Evolutionary conservation across 2,888 invertebrate species (phyloP).

Genomic region (Aspidiotus destructor): DNA sequence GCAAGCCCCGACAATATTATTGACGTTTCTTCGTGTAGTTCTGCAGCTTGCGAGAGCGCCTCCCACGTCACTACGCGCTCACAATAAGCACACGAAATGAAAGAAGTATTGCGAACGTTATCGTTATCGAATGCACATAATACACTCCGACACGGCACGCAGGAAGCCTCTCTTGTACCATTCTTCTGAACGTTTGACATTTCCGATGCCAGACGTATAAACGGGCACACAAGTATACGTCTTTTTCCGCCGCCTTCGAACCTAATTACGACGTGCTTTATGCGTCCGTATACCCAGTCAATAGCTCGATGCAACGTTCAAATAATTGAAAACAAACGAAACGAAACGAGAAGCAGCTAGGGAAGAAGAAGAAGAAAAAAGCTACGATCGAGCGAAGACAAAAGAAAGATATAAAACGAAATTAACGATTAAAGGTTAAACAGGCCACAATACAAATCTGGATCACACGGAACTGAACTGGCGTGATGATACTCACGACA

Average conservation of each 20-base stretch:
- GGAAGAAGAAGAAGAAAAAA: conserved; percentile 5
- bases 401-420: conserved; percentile 1
- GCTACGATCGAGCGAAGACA: not conserved
- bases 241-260: not conserved
- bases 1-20: no score
- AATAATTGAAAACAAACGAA: conserved; percentile 3
- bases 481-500: conserved; percentile 19
- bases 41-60: no score
- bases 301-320: not conserved
- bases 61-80: no score
- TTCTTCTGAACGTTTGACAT: no score
- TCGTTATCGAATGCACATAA: no score
- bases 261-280: not conserved
- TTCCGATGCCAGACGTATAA: no score
- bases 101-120: no score
- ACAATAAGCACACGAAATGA: no score
- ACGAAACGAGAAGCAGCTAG: conserved; percentile 1
- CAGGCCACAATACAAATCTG: conserved; percentile 13
- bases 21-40: no score
- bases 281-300: not conserved
- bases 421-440: conserved; percentile 11
- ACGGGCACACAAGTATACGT: no score
- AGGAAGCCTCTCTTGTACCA: no score
- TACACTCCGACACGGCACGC: no score
- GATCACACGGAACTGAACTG: conserved; percentile 11